Evolutionary conservation across 1,140 invertebrate genomes (phyloP), one percentile per base, ranked within the genome.

Genomic region (Forficula auricularia): DNA sequence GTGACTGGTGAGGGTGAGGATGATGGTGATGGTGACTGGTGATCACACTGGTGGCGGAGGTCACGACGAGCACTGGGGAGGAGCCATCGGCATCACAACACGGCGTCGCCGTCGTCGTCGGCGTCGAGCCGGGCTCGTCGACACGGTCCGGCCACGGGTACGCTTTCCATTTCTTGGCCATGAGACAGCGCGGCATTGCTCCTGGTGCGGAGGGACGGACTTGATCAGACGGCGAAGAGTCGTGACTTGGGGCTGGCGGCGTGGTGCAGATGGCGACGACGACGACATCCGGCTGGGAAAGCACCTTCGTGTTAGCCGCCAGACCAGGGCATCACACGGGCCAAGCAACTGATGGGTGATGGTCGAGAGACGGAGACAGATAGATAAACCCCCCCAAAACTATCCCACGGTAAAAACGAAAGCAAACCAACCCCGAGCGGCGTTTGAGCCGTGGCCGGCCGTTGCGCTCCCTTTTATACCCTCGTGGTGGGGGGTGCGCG

Each of bases 101-200:
- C 22, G 22, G 4, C 22, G 22, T 27, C 4, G 22, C 10, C 22
- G 22, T 27, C 4, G 13, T 55, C 50, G 13, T 31, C 50, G 16
- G 40, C 40, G 8, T 45, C 35, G 22, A n/a, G 22, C 22, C 4
- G 22, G 4, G 22, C 22, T 71, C 67, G 48, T 76, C 73, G 46
- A 65, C 65, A 51, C 77, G 69, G 57, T 77, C 75, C 54, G 73
- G 71, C 76, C 79, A 79, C 50, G 79, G 76, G 65, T 81, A 81
- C 52, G 73, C 77, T 71, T 85, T 86, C 81, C 82, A 85, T 68
- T 87, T 86, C 64, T 86, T 85, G 52, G 82, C 82, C 80, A 87
- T 86, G 55, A 84, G 72, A 68, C 79, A 84, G 58, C 80, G 79
- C 63, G 81, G 81, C 81, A 84, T 84, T 57, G 22, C 33, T 16